These are phyloP conservation scores for Labeo catla DNA, from an alignment of 2,113 vertebrate species.

Conservation along the genomic window DNA sequence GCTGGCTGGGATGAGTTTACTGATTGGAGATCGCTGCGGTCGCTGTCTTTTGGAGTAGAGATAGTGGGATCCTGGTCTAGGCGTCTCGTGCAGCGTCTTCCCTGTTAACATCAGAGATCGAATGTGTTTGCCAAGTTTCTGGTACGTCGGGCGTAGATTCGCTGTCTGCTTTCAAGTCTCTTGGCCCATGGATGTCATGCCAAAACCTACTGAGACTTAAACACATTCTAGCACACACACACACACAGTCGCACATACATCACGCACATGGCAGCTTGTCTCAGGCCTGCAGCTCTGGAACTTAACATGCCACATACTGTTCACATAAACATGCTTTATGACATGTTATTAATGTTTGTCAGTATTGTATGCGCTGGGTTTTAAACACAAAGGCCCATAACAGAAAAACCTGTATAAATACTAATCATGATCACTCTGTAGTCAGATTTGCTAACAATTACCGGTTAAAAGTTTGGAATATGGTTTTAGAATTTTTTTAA, in stretches of 20 bases:
- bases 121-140: slow-evolving; percentile 39
- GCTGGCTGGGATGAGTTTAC: slow-evolving; percentile 2
- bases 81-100: neutral
- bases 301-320: slow-evolving; percentile 6
- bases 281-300: slow-evolving; percentile 1
- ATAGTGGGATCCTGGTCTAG: neutral
- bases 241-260: neutral
- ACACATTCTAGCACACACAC: slow-evolving; percentile 30
- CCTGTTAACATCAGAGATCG: slow-evolving; percentile 29
- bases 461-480: too few relatives aligned
- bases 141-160: slow-evolving; percentile 41
- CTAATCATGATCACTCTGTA: neutral
- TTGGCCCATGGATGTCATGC: slow-evolving; percentile 20
- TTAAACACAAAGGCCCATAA: neutral
- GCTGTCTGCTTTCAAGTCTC: slow-evolving; percentile 28
- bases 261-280: neutral
- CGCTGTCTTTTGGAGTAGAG: neutral
- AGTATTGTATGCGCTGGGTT: slow-evolving; percentile 1
- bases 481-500: too few relatives aligned
- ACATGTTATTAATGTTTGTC: slow-evolving; percentile 16
- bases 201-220: slow-evolving; percentile 40
- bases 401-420: neutral
- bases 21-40: neutral
- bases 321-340: slow-evolving; percentile 12
- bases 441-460: neutral